phyloP scores from a whole-genome alignment of 2,797 vertebrate species.

The Parauchenoglanis ngamensis region DNA sequence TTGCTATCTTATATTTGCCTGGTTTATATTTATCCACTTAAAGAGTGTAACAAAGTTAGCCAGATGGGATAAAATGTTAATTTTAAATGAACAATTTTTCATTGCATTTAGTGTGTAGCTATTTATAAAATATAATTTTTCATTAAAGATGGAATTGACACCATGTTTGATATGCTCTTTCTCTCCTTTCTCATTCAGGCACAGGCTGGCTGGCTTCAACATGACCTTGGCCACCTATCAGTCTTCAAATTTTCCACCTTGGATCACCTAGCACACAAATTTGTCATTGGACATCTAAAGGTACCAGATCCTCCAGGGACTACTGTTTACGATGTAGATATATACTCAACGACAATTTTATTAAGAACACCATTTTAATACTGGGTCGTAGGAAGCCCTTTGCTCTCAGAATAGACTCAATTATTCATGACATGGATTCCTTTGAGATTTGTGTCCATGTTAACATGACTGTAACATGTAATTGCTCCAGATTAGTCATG shows the following conservation, averaged over 20 bases:
- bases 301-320: constrained; percentile 64
- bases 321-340: background rate
- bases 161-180: background rate
- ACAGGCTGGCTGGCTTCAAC: constrained; percentile 85
- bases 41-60: background rate
- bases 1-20: background rate
- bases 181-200: constrained; percentile 66
- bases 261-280: constrained; percentile 91
- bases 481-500: background rate
- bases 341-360: background rate
- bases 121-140: background rate
- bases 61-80: background rate
- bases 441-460: background rate
- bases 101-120: background rate
- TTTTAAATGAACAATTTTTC: background rate
- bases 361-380: background rate
- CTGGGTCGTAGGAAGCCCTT: background rate
- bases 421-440: background rate
- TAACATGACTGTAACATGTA: background rate
- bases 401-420: background rate
- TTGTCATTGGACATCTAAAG: constrained; percentile 93
- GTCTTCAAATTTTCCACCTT: constrained; percentile 87
- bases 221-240: constrained; percentile 90
- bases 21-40: background rate
- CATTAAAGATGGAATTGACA: background rate